Percentiles rank a stretch among this genome's conserved stretches.
These are phyloP conservation scores for Hyaena hyaena DNA, from an alignment of 2,113 vertebrate species.

Conservation along the genomic window DNA sequence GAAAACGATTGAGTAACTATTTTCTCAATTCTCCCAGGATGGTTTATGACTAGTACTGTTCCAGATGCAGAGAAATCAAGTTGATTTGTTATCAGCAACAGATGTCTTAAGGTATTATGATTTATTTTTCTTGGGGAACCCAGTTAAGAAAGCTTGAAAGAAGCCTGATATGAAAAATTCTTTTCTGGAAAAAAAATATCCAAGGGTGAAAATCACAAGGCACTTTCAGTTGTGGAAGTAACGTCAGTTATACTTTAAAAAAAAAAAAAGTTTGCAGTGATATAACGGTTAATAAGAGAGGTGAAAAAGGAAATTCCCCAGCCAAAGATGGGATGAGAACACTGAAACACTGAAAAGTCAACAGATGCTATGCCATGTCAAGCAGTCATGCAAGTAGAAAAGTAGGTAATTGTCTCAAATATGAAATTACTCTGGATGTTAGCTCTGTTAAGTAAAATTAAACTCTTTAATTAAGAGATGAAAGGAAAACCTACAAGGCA, in stretches of 20 bases:
- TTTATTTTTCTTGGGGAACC: neutral
- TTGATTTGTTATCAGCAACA: neutral
- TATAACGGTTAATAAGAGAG: neutral
- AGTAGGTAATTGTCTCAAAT: too few relatives aligned
- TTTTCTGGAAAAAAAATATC: neutral
- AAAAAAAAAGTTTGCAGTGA: neutral
- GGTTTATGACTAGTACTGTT: neutral
- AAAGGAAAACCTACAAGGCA: neutral
- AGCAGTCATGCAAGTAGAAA: neutral
- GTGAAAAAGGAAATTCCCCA: neutral
- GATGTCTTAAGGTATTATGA: neutral
- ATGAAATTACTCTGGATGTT: neutral
- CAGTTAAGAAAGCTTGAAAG: neutral
- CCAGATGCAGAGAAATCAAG: neutral
- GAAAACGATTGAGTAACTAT: neutral
- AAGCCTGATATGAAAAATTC: neutral
- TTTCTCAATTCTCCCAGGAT: neutral
- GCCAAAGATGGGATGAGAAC: neutral
- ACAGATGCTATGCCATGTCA: neutral
- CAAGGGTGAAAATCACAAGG: neutral
- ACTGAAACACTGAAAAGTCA: neutral
- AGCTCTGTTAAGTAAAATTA: neutral
- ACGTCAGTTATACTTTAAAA: neutral
- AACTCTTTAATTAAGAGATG: neutral
- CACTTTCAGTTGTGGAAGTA: neutral